phyloP scores from a whole-genome alignment of 2,113 vertebrate species.

The Corythornis madagascariensis region DNA sequence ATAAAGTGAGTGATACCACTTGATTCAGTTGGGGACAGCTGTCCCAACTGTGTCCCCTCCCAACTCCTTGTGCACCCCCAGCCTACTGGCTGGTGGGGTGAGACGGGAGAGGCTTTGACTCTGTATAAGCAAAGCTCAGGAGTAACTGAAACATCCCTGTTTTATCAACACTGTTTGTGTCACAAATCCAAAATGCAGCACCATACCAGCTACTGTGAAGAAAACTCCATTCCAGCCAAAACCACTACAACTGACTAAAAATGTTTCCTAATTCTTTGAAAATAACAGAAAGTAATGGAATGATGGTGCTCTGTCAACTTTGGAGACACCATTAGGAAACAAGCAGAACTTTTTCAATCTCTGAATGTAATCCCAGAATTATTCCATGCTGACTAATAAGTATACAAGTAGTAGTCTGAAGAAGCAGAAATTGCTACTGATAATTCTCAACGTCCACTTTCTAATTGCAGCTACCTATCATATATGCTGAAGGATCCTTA shows the following conservation, averaged over 20 bases:
- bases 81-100: background rate
- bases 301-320: background rate
- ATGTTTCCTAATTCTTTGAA: background rate
- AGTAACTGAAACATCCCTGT: background rate
- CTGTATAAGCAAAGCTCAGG: background rate
- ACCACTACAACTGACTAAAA: background rate
- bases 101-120: accelerated
- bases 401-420: background rate
- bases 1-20: background rate
- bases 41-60: background rate
- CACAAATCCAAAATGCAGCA: background rate
- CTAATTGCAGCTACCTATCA: background rate
- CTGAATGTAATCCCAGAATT: background rate
- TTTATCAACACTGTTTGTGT: background rate
- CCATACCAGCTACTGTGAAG: background rate
- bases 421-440: background rate
- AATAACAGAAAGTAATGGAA: background rate
- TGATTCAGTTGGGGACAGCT: background rate
- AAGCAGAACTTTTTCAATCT: background rate
- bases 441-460: background rate
- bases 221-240: background rate
- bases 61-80: background rate
- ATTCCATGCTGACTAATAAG: background rate
- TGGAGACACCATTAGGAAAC: background rate
- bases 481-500: background rate